Conservation (phyloP, 2,888 invertebrate genomes). For the Altica lythri region DNA sequence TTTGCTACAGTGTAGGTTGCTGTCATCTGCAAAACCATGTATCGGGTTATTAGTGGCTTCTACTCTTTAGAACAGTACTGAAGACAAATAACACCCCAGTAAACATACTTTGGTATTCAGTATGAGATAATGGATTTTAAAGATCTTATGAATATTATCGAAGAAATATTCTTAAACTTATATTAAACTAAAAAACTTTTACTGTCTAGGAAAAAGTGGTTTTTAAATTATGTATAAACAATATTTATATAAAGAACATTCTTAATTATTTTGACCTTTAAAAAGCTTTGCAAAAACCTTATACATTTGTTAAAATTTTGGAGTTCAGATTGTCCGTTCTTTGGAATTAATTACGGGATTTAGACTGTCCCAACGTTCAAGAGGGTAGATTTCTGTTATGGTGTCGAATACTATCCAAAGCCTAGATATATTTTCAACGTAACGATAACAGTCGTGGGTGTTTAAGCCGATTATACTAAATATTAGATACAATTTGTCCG, state of each 20-base stretch:
- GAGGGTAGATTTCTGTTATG: slow-evolving; percentile 21
- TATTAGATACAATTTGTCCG: slow-evolving; percentile 57
- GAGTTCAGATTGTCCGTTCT: slow-evolving; percentile 12
- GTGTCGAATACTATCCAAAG: slow-evolving; percentile 32
- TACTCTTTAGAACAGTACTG: too few species aligned
- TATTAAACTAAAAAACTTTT: too few species aligned
- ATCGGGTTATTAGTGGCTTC: too few species aligned
- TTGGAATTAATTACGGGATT: slow-evolving; percentile 24
- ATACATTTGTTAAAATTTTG: background rate
- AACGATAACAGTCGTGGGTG: slow-evolving; percentile 35
- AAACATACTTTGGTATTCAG: too few species aligned
- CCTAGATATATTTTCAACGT: slow-evolving; percentile 26
- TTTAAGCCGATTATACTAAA: slow-evolving; percentile 55
- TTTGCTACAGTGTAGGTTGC: too few species aligned
- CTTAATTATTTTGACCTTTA: background rate
- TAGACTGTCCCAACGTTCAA: slow-evolving; percentile 17
- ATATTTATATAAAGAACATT: background rate
- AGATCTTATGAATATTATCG: too few species aligned
- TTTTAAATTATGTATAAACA: too few species aligned
- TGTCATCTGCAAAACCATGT: too few species aligned
- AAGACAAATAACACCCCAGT: too few species aligned
- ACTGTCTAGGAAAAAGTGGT: too few species aligned
- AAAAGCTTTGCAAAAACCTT: background rate
- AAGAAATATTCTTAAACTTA: too few species aligned
- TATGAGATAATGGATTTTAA: too few species aligned